These are phyloP conservation scores for Rhopalosiphum maidis DNA, from an alignment of 1,140 invertebrate species.

Conservation along the genomic window DNA sequence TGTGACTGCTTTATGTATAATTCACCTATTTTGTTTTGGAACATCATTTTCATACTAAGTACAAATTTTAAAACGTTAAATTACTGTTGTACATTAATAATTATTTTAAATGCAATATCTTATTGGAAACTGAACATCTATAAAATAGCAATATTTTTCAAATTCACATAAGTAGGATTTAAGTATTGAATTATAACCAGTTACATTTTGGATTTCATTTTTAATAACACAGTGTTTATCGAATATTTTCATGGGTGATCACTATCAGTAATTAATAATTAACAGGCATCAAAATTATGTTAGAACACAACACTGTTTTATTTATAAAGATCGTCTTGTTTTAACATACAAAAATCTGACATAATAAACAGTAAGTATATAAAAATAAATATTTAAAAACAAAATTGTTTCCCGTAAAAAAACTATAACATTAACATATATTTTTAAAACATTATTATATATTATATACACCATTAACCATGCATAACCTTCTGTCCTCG, in stretches of 20 bases:
- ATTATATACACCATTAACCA: background rate
- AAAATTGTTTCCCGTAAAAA: background rate
- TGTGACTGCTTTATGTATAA: too few relatives aligned
- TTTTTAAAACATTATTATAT: constrained; percentile 1
- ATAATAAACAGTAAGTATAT: background rate
- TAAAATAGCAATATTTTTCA: background rate
- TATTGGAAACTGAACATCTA: background rate
- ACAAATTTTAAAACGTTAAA: too few relatives aligned
- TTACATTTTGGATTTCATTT: background rate
- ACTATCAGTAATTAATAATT: background rate
- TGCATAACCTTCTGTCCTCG: background rate
- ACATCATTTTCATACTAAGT: too few relatives aligned
- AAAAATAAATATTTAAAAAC: constrained; percentile 24
- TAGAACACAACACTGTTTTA: background rate
- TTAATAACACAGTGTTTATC: background rate
- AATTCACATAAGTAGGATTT: background rate
- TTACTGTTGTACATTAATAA: too few relatives aligned
- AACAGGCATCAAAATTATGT: background rate
- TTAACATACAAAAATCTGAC: background rate
- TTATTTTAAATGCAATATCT: background rate
- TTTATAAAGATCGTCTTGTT: constrained; percentile 7
- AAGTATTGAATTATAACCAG: background rate
- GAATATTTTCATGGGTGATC: background rate
- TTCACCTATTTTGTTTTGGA: too few relatives aligned
- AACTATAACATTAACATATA: background rate